phyloP scores from a whole-genome alignment of 2,113 vertebrate genomes.

The Siphamia tubifer region DNA sequence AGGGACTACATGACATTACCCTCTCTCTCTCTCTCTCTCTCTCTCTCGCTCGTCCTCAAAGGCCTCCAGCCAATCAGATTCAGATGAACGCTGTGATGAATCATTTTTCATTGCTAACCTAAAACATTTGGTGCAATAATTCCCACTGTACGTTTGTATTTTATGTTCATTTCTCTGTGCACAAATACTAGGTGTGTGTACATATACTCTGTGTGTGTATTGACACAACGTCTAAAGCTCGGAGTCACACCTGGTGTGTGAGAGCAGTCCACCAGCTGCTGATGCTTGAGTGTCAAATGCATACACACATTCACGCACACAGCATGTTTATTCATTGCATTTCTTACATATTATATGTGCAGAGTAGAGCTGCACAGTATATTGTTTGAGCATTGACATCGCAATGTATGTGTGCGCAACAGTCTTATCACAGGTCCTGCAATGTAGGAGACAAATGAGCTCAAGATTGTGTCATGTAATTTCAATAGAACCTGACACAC shows the following conservation, averaged over 20 bases:
- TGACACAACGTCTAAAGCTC: constrained; percentile 74
- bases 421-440: too few relatives aligned
- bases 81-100: constrained; percentile 7
- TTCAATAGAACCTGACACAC: too few relatives aligned
- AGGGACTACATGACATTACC: constrained; percentile 25
- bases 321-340: constrained; percentile 55
- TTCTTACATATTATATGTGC: constrained; percentile 34
- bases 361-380: background rate
- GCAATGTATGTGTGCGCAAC: too few relatives aligned
- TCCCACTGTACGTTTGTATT: background rate
- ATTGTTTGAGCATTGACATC: too few relatives aligned
- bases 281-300: constrained; percentile 67
- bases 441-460: too few relatives aligned
- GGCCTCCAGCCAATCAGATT: constrained; percentile 17
- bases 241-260: constrained; percentile 79
- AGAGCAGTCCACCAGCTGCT: constrained; percentile 77
- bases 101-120: constrained; percentile 27
- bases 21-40: constrained; percentile 22
- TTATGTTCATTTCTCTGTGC: background rate
- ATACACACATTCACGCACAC: constrained; percentile 20
- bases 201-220: constrained; percentile 37
- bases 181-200: background rate
- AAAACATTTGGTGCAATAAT: background rate
- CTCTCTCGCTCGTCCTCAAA: constrained; percentile 6
- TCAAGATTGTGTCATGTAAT: too few relatives aligned